Conservation (phyloP, 2,888 invertebrate species). For the Minunthozetes semirufus region DNA sequence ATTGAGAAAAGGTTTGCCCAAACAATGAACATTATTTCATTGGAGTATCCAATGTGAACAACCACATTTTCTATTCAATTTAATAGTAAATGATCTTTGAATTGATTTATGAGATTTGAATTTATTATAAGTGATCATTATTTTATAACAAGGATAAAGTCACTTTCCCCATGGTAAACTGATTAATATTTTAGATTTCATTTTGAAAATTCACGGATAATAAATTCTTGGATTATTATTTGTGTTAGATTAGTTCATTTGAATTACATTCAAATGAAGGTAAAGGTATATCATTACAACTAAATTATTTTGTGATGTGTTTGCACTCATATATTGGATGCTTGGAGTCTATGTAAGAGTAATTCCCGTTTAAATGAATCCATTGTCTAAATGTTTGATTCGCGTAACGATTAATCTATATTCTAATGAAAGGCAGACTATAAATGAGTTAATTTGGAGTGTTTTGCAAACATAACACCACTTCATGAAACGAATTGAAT, state of each 20-base stretch:
- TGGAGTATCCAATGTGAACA: background rate
- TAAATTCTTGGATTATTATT: too few species aligned
- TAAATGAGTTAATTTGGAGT: slow-evolving; percentile 29
- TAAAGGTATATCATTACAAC: too few species aligned
- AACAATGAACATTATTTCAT: background rate
- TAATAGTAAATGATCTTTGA: too few species aligned
- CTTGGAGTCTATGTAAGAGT: background rate
- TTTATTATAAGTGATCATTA: too few species aligned
- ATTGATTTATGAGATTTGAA: too few species aligned
- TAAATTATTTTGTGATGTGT: background rate
- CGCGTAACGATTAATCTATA: background rate
- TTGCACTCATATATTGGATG: background rate
- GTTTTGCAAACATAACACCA: slow-evolving; percentile 15
- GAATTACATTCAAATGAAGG: too few species aligned
- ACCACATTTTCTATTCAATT: too few species aligned
- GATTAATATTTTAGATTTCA: too few species aligned
- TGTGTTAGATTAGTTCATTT: too few species aligned
- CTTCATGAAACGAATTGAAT: background rate
- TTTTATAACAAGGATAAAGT: too few species aligned
- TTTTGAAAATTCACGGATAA: too few species aligned
- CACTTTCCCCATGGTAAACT: too few species aligned
- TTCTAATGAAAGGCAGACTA: slow-evolving; percentile 23
- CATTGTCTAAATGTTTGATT: background rate
- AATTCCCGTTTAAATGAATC: background rate
- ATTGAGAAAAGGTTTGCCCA: background rate